Percentiles rank a stretch among this genome's conserved stretches.
phyloP scores from a whole-genome alignment of 2,888 invertebrate genomes.

The Gymnoscelis rufifasciata region DNA sequence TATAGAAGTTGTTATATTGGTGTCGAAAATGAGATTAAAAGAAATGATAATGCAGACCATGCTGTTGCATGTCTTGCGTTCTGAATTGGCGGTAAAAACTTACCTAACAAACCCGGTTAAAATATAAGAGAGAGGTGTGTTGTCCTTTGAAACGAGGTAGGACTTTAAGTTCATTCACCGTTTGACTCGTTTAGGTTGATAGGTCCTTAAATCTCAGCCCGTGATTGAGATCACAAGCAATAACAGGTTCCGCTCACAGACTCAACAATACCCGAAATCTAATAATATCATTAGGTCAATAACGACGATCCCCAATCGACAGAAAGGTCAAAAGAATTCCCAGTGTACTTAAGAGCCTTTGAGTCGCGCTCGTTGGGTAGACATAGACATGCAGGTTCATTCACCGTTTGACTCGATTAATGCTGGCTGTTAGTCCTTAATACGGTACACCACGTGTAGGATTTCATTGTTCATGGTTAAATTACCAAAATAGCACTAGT shows the following conservation, averaged over 20 bases:
- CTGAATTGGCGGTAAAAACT: too few species aligned
- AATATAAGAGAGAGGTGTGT: too few species aligned
- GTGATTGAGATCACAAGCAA: not conserved
- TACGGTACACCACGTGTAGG: slow-evolving; percentile 26
- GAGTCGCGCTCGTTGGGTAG: slow-evolving; percentile 18
- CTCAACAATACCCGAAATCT: slow-evolving; percentile 3
- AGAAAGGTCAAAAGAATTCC: slow-evolving; percentile 24
- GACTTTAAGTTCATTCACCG: too few species aligned
- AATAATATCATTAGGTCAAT: slow-evolving; percentile 13
- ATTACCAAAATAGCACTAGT: too few species aligned
- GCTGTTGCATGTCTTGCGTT: too few species aligned
- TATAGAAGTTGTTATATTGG: too few species aligned
- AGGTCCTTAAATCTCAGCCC: too few species aligned
- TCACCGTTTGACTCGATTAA: slow-evolving; percentile 46
- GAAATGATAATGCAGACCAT: too few species aligned
- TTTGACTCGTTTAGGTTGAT: too few species aligned
- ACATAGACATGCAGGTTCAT: slow-evolving; percentile 37
- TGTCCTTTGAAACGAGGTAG: too few species aligned
- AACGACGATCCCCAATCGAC: slow-evolving; percentile 7
- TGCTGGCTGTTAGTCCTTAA: slow-evolving; percentile 28
- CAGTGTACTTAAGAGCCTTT: slow-evolving; percentile 18
- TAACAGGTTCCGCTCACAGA: not conserved
- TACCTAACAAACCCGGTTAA: too few species aligned
- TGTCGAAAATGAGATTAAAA: too few species aligned
- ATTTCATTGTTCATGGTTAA: not conserved